phyloP scores from a whole-genome alignment of 1,140 invertebrate species.

The Leguminivora glycinivorella region DNA sequence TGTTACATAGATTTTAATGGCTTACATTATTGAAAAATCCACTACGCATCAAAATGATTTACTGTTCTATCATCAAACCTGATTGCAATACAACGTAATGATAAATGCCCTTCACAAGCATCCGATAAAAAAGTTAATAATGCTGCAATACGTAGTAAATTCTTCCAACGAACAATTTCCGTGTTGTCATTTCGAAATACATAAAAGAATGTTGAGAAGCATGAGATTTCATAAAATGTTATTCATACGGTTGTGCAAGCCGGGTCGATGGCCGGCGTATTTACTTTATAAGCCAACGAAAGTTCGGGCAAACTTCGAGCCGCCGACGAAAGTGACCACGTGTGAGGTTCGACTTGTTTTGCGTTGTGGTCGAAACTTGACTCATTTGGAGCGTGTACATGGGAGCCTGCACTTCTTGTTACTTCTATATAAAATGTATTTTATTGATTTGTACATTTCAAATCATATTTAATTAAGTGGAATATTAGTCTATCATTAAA shows the following conservation, averaged over 20 bases:
- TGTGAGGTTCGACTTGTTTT: slow-evolving; percentile 9
- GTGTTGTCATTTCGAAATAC: slow-evolving; percentile 25
- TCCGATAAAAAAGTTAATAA: not conserved
- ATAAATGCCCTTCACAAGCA: not conserved
- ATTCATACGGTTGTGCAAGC: slow-evolving; percentile 53
- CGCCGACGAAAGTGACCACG: slow-evolving; percentile 17
- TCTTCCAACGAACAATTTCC: slow-evolving; percentile 7
- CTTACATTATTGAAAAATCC: too few species aligned
- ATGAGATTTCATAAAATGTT: slow-evolving; percentile 44
- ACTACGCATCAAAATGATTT: too few species aligned
- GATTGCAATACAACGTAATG: not conserved
- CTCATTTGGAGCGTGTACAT: not conserved
- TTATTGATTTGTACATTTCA: too few species aligned
- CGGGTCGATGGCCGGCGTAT: slow-evolving; percentile 68
- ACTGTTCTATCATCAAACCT: too few species aligned
- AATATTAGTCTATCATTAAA: too few species aligned
- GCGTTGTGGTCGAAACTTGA: slow-evolving; percentile 9
- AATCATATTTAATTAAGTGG: too few species aligned
- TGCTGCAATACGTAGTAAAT: slow-evolving; percentile 4
- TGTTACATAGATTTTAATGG: too few species aligned
- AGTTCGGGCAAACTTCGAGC: slow-evolving; percentile 37
- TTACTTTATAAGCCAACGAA: slow-evolving; percentile 65
- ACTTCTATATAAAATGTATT: too few species aligned
- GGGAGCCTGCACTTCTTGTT: not conserved
- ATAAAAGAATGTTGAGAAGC: slow-evolving; percentile 5